A percentile compares a stretch with the other conserved stretches of the same genome.
Evolutionary conservation across 1,140 invertebrate genomes (phyloP).

Genomic region (Drosophila truncata): DNA sequence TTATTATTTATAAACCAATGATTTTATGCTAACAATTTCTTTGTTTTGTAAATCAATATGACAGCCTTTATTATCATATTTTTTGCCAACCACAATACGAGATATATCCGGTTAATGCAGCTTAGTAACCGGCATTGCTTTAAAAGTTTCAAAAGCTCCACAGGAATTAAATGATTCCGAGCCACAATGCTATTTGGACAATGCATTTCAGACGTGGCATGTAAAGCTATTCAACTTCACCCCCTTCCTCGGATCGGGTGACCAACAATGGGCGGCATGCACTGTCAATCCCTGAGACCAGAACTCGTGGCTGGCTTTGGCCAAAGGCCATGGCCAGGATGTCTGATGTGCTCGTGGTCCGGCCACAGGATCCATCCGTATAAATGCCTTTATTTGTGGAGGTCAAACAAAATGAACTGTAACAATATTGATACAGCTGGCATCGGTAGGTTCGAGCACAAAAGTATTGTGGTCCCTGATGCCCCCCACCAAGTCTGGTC

Average conservation of each 20-base stretch:
- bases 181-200: conserved; percentile 42
- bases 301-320: conserved; percentile 3
- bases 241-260: neutral
- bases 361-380: conserved; percentile 52
- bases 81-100: neutral
- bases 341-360: conserved; percentile 32
- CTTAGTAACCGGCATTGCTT: neutral
- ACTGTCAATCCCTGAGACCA: conserved; percentile 35
- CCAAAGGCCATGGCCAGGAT: conserved; percentile 50
- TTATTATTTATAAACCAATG: neutral
- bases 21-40: neutral
- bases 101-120: conserved; percentile 1
- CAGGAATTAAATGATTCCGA: conserved; percentile 17
- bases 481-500: conserved; percentile 50
- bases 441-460: conserved; percentile 61
- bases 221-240: conserved; percentile 46
- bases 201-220: conserved; percentile 43
- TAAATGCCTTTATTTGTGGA: conserved; percentile 77
- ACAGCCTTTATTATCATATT: neutral
- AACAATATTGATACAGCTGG: conserved; percentile 83
- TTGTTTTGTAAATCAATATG: neutral
- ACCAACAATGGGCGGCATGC: conserved; percentile 17
- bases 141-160: neutral
- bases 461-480: conserved; percentile 64
- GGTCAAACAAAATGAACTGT: conserved; percentile 81